Percentiles rank a stretch among this genome's conserved stretches.
Evolutionary conservation across 2,797 vertebrate species (phyloP).

Genomic region (Cygnus olor): DNA sequence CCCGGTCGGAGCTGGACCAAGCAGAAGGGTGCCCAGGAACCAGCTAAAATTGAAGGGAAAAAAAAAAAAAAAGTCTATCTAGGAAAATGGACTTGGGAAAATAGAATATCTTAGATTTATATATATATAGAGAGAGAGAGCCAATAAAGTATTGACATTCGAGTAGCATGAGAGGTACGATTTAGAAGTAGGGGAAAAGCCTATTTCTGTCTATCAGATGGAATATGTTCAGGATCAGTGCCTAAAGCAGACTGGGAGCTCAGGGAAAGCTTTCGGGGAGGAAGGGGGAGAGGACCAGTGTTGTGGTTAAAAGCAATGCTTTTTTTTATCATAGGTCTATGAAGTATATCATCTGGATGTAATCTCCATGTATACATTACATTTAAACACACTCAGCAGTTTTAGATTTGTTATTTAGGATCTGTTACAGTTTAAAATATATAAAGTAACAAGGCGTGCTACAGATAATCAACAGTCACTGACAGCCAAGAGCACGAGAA

Average conservation of each 20-base stretch:
- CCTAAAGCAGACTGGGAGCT: neutral
- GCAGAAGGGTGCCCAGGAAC: neutral
- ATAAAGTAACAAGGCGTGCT: conserved; percentile 41
- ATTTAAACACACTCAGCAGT: conserved; percentile 57
- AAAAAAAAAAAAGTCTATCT: neutral
- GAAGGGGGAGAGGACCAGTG: neutral
- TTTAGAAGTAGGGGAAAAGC: neutral
- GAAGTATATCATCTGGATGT: conserved; percentile 63
- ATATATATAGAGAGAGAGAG: no score
- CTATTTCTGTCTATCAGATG: neutral
- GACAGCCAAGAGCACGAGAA: conserved; percentile 41
- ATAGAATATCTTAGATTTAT: neutral
- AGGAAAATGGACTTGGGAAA: neutral
- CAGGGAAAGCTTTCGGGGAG: neutral
- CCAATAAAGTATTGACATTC: neutral
- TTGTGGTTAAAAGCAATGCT: neutral
- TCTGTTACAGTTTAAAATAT: conserved; percentile 51
- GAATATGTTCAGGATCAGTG: neutral
- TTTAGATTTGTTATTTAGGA: conserved; percentile 50
- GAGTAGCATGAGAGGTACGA: neutral
- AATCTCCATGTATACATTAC: conserved; percentile 35
- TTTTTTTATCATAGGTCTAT: conserved; percentile 4
- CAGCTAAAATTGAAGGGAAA: neutral
- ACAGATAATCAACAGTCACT: conserved; percentile 43
- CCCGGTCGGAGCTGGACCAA: neutral